Percentiles rank a stretch among this genome's conserved stretches.
Conservation (phyloP, 2,113 vertebrate species). For the Eolophus roseicapilla region DNA sequence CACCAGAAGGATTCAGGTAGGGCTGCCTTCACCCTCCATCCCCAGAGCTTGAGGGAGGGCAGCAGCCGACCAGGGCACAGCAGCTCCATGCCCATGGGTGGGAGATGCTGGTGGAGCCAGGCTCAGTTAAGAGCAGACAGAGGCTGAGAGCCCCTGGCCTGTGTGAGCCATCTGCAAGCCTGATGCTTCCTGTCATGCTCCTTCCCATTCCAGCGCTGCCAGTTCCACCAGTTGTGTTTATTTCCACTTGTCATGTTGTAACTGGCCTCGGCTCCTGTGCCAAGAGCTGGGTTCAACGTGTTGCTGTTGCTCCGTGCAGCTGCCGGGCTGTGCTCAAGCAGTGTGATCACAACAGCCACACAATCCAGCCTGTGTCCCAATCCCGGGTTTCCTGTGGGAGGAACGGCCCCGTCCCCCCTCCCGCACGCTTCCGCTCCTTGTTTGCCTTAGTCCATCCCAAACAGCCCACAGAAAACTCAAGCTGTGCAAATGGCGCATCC, state of each 20-base stretch:
- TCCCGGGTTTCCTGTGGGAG: slow-evolving; percentile 17
- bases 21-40: neutral
- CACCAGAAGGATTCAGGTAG: neutral
- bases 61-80: accelerated
- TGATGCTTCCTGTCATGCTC: neutral
- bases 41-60: neutral
- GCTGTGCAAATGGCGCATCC: accelerated
- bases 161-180: neutral
- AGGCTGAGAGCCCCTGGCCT: neutral
- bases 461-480: neutral
- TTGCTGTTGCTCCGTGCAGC: neutral
- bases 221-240: neutral
- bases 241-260: neutral
- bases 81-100: accelerated
- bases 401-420: neutral
- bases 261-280: neutral
- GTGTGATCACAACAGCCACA: neutral
- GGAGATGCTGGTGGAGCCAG: neutral
- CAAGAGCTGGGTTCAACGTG: neutral
- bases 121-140: neutral
- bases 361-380: slow-evolving; percentile 15
- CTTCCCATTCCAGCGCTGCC: neutral
- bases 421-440: neutral
- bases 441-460: neutral
- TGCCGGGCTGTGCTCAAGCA: neutral